Conservation (phyloP, 2,888 invertebrate species). For the Polydesmus complanatus region DNA sequence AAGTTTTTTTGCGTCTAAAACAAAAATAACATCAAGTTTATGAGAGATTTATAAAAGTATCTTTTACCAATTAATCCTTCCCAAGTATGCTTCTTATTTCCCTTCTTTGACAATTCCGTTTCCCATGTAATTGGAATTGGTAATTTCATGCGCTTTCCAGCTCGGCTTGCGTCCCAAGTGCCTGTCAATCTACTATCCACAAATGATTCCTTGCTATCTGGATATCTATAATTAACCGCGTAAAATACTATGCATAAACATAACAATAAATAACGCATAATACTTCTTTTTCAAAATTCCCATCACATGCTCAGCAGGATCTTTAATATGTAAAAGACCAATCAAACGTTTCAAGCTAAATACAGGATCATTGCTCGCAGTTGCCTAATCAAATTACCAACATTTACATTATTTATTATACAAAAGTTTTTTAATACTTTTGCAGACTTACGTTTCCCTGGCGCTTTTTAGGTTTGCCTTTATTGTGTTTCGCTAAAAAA, state of each 20-base stretch:
- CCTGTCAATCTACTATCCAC: constrained; percentile 31
- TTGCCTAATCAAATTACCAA: no score
- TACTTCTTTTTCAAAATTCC: constrained; percentile 36
- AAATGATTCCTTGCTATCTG: constrained; percentile 30
- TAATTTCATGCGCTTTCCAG: constrained; percentile 37
- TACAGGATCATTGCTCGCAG: no score
- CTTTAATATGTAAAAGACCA: constrained; percentile 33
- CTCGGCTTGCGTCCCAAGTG: constrained; percentile 30
- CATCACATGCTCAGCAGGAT: constrained; percentile 36
- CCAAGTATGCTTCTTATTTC: constrained; percentile 36
- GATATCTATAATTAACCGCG: constrained; percentile 29
- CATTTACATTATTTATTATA: no score
- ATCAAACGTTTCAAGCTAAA: constrained; percentile 36
- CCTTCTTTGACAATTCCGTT: constrained; percentile 34
- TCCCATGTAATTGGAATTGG: constrained; percentile 38
- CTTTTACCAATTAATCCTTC: constrained; percentile 32
- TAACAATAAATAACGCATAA: neutral
- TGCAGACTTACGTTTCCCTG: no score
- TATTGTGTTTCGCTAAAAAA: constrained; percentile 8
- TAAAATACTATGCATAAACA: neutral
- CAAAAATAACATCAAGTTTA: constrained; percentile 4
- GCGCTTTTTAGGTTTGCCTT: constrained; percentile 2
- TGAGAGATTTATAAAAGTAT: neutral
- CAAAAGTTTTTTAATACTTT: no score
- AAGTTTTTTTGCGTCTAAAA: constrained; percentile 34